Evolutionary conservation across 2,888 invertebrate genomes (phyloP), one percentile per base, ranked within the genome.

Genomic region (Seira ritae): DNA sequence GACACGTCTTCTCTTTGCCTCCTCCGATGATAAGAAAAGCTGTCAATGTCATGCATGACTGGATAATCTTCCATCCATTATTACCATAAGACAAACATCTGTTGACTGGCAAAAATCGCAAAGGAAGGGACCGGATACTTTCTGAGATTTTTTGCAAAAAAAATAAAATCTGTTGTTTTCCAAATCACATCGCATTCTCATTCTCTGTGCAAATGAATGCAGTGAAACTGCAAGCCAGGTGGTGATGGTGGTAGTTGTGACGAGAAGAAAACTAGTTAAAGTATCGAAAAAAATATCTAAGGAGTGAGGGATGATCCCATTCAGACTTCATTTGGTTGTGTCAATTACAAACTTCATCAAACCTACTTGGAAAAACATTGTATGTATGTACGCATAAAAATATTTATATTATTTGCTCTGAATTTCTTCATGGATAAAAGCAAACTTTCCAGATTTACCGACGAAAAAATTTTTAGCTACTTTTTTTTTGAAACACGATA

Each of bases 391-490:
- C 55, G 31, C 60, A 31, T 72, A 31, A 15, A 66, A 46, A 74
- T 31, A 31, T 31, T 31, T 31, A 31, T 31, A 50, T 46, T 67
- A 75, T 75, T 67, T 55, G 50, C 67, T 67, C 67, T 67, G 67
- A 66, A 74, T 66, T 74, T 46, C 66, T 66, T 73, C 60, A 20
- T 20, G 62, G n/a, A 42, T 12, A 75, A 50, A 67, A 50, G 46
- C 22, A 66, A 75, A 46, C 24, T 17, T 71, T 23, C 65, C 65
- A 23, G 23, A 23, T 67, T 67, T 67, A 67, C 23, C 66, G 17
- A 66, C 15, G 10, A 66, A 66, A 66, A 22, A 20, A 20, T 66
- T 66, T n/a, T n/a, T 42, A 12, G 42, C 12, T 2, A 55, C 12
- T 4, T 31, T 4, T 55, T 55, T 55, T 55, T 55, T 46, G 20